phyloP scores from a whole-genome alignment of 2,113 vertebrate genomes.

The Shinisaurus crocodilurus region DNA sequence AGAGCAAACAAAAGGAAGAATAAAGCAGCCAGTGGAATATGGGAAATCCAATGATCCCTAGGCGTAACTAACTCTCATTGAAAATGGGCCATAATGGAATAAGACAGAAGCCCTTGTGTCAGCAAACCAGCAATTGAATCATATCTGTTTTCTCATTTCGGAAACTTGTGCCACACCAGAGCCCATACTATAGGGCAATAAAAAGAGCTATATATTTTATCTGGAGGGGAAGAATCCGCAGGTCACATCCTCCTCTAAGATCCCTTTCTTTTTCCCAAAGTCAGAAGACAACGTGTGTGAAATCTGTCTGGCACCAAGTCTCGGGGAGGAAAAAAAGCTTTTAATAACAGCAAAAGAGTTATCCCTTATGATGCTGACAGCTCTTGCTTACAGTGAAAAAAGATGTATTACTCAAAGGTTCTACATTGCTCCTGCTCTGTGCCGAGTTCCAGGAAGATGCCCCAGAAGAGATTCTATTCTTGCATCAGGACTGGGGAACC shows the following conservation, averaged over 20 bases:
- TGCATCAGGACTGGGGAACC: not conserved
- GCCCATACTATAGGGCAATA: too few relatives aligned
- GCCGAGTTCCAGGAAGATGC: not conserved
- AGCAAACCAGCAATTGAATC: slow-evolving; percentile 31
- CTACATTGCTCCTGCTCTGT: not conserved
- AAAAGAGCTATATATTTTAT: slow-evolving; percentile 5
- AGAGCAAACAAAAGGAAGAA: not conserved
- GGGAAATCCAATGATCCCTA: not conserved
- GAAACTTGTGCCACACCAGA: not conserved
- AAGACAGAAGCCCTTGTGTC: slow-evolving; percentile 21
- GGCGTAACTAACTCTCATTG: not conserved
- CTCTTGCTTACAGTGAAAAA: not conserved
- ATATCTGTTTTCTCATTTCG: slow-evolving; percentile 22
- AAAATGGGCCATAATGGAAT: slow-evolving; percentile 40
- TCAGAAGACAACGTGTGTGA: not conserved
- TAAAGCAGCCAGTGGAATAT: not conserved
- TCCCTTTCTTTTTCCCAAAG: not conserved
- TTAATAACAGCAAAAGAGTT: slow-evolving; percentile 4
- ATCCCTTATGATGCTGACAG: slow-evolving; percentile 33
- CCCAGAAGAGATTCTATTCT: not conserved
- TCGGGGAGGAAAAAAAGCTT: slow-evolving; percentile 19
- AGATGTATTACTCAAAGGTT: slow-evolving; percentile 4
- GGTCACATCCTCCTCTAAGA: not conserved
- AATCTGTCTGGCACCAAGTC: slow-evolving; percentile 23
- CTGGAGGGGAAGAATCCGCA: not conserved